Evolutionary conservation across 2,113 vertebrate species (phyloP).

Genomic region (Mixornis gularis): DNA sequence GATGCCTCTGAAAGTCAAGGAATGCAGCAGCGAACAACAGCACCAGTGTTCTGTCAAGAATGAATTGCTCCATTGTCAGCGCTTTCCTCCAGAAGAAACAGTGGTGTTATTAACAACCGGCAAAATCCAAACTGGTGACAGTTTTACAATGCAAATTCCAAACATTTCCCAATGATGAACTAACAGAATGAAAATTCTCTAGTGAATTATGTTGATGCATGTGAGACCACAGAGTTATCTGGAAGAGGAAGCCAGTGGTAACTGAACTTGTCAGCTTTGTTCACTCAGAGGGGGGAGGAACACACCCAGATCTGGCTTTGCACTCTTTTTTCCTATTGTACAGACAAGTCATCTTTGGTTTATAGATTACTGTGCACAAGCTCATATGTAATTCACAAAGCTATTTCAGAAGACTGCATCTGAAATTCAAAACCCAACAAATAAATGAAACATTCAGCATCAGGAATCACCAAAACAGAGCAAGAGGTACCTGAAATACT

Average conservation of each 20-base stretch:
- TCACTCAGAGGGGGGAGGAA: neutral
- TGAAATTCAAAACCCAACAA: neutral
- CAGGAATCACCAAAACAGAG: neutral
- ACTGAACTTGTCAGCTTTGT: neutral
- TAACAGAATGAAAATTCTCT: neutral
- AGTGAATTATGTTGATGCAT: neutral
- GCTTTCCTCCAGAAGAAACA: neutral
- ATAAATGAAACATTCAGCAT: neutral
- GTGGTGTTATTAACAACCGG: constrained; percentile 41
- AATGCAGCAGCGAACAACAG: neutral
- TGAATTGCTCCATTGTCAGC: neutral
- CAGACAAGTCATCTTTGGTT: neutral
- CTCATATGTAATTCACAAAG: neutral
- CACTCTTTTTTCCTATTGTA: neutral
- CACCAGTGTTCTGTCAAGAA: constrained; percentile 21
- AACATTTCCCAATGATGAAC: constrained; percentile 45
- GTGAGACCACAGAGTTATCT: neutral
- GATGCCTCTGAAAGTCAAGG: neutral
- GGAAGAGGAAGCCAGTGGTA: neutral
- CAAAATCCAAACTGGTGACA: constrained; percentile 27
- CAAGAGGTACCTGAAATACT: neutral
- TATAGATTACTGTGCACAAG: neutral
- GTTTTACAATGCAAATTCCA: constrained; percentile 37
- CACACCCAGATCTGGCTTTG: neutral
- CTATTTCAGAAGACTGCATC: neutral